Base-by-base conservation (phyloP, 2,113 vertebrate species). In the Rhinolophus ferrumequinum region DNA sequence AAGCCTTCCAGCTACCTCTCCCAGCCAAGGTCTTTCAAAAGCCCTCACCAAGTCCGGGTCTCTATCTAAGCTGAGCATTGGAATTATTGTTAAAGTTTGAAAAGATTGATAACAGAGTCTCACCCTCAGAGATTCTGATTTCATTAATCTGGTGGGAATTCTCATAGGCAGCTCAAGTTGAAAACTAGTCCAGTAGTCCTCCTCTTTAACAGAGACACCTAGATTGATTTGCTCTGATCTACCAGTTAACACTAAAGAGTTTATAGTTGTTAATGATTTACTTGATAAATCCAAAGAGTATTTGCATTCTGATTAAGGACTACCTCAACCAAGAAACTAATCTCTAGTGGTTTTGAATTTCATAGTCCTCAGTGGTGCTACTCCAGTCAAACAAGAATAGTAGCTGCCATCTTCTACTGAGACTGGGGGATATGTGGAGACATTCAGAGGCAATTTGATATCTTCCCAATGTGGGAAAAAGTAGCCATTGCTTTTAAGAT, bases 271-370 rank as follows among this genome's bases (percentile, higher is more conserved):
- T 79, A 85, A 80, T 84, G 33, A 86, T 52, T 92, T 90, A 76
- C 60, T 58, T 76, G 81, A 96, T 87, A 66, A 90, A 58, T 81
- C 58, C 21, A 70, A 94, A 85, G 21, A 92, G 22, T 93, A 35
- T 87, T 90, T 90, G 10, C 44, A 70, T 87, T 87, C 89, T 95
- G 13, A 52, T 86, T 60, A 8, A 38, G 8, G 41, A 92, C 16
- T 62, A 56, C 35, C 30, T 94, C 14, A 54, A 67, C n/a, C 33
- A 50, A 75, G 30, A 89, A 47, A 81, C 69, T 83, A 72, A 64
- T 50, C 64, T 83, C 30, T 93, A 79, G 35, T 50, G 60, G 13
- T 19, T 91, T 88, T 79, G 16, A 88, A 94, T 58, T 95, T 93
- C 35, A 90, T 73, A 75, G 5, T 16, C 50, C 24, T 80, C 52